Conservation (phyloP, 1,140 invertebrate genomes). For the Euwallacea fornicatus region DNA sequence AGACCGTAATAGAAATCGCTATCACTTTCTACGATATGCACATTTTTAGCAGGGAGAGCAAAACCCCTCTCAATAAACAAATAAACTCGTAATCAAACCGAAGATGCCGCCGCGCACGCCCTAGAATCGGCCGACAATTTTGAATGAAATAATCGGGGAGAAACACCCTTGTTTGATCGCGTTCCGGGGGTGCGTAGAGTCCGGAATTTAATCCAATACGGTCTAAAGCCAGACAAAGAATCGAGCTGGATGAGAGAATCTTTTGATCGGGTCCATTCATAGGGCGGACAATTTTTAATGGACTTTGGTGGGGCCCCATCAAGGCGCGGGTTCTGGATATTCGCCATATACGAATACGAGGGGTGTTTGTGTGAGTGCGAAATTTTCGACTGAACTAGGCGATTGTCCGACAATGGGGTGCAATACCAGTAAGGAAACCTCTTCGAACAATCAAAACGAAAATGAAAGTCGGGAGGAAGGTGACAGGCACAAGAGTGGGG, state of each 20-base stretch:
- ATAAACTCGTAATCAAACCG: no score
- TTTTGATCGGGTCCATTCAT: not conserved
- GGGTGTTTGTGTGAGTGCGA: slow-evolving; percentile 1
- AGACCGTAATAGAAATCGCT: no score
- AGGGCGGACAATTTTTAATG: not conserved
- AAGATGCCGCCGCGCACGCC: slow-evolving; percentile 23
- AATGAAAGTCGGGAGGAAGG: slow-evolving; percentile 38
- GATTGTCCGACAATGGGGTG: slow-evolving; percentile 40
- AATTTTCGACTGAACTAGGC: not conserved
- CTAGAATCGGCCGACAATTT: slow-evolving; percentile 28
- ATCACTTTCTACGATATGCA: no score
- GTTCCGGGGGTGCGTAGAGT: slow-evolving; percentile 39
- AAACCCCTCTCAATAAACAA: no score
- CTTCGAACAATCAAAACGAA: slow-evolving; percentile 28
- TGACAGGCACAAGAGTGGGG: not conserved
- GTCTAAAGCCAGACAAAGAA: slow-evolving; percentile 23
- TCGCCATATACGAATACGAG: slow-evolving; percentile 4
- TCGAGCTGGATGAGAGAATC: not conserved
- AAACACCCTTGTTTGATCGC: slow-evolving; percentile 40
- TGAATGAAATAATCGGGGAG: slow-evolving; percentile 39
- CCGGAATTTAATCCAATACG: slow-evolving; percentile 32
- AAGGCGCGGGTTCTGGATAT: slow-evolving; percentile 9
- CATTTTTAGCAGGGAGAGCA: no score
- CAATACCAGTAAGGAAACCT: slow-evolving; percentile 48
- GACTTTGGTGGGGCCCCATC: not conserved